Base-by-base conservation (phyloP, 2,888 invertebrate genomes). In the Terebella lapidaria region DNA sequence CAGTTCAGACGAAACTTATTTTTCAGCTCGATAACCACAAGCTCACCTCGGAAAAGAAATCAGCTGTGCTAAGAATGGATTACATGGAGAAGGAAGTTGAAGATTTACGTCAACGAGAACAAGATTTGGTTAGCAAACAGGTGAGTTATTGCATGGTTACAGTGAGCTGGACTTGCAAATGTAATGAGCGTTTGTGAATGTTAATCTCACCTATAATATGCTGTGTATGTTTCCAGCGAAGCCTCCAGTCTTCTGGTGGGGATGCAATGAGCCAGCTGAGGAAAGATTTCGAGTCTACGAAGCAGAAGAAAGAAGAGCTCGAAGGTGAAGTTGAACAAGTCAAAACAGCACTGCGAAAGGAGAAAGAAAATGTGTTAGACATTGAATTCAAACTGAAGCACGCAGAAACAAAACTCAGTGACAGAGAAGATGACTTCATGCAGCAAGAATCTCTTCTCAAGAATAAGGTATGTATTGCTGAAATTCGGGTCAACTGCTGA, bases 21-120 rank as follows among this genome's bases (percentile, higher is more conserved):
- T n/a, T n/a, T n/a, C n/a, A 49, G 49, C 10, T 49, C 5, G 5
- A 10, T 15, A 49, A 5, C 22, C 49, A 49, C 15, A 49, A 49
- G 24, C 24, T 49, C 5, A 49, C 10, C 24, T 10, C 49, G 5
- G 49, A 49, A 24, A 49, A 49, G 22, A 49, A 49, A 22, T 10
- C 49, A 15, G 22, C 5, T 10, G 49, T 20, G 10, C 22, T 49
- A 22, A 49, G 22, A 24, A 49, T 49, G 18, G 24, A 49, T 49
- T 49, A 20, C 49, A 49, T 49, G 49, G 49, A 49, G 24, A 49
- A 49, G 24, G 49, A 49, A 10, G 5, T 49, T 15, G 49, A 49
- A 10, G 49, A 49, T 24, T 49, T 49, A 22, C 10, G 49, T 5
- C 18, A 49, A 22, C 42, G n/a, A n/a, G 42, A 35, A n/a, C 10